phyloP scores from a whole-genome alignment of 2,113 vertebrate species.

The Erpornis zantholeuca region DNA sequence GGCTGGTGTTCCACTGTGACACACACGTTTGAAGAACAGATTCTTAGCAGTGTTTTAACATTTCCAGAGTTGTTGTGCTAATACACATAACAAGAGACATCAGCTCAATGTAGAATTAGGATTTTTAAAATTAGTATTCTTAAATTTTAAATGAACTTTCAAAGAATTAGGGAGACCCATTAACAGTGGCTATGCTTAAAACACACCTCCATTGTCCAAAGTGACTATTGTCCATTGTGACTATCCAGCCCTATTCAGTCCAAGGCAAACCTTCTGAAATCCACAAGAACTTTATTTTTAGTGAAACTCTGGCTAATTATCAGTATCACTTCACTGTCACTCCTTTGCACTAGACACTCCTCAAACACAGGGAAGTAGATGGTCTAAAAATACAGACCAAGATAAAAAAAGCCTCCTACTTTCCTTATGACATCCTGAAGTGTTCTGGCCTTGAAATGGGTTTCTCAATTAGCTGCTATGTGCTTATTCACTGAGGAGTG shows the following conservation, averaged over 20 bases:
- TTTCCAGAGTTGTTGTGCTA: not conserved
- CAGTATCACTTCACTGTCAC: not conserved
- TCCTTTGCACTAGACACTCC: not conserved
- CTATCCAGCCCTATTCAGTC: not conserved
- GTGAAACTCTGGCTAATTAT: not conserved
- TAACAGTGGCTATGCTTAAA: not conserved
- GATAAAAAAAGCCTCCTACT: slow-evolving; percentile 24
- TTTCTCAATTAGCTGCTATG: slow-evolving; percentile 12
- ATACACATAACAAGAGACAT: not conserved
- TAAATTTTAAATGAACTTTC: not conserved
- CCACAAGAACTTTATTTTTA: not conserved
- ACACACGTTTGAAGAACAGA: not conserved
- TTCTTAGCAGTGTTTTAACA: not conserved
- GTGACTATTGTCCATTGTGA: too few species aligned
- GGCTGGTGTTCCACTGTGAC: not conserved
- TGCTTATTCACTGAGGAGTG: slow-evolving; percentile 7
- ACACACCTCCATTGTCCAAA: not conserved
- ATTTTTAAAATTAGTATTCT: not conserved
- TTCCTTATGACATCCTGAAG: slow-evolving; percentile 30
- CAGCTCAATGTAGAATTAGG: not conserved
- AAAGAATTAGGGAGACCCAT: not conserved
- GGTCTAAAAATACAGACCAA: slow-evolving; percentile 30
- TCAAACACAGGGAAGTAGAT: not conserved
- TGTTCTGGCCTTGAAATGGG: slow-evolving; percentile 9
- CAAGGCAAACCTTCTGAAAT: not conserved